These are phyloP conservation scores for Lepidothrix coronata DNA, from an alignment of 2,113 vertebrate genomes.

Conservation along the genomic window DNA sequence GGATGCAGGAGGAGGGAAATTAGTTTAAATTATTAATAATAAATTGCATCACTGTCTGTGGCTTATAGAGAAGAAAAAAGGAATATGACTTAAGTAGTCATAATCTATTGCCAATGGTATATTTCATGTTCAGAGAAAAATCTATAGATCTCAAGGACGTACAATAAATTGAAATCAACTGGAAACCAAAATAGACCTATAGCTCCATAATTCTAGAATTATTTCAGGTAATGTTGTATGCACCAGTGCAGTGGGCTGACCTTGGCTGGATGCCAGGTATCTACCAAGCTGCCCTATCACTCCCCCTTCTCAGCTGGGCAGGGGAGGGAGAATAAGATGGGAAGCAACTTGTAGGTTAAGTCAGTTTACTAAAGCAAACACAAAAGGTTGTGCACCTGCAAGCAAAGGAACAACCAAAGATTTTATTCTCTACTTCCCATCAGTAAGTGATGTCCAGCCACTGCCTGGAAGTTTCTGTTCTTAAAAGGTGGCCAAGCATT, in stretches of 20 bases:
- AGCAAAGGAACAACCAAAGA: background rate
- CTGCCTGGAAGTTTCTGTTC: background rate
- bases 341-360: background rate
- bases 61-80: background rate
- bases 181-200: background rate
- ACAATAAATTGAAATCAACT: background rate
- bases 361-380: background rate
- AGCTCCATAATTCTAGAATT: background rate
- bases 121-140: background rate
- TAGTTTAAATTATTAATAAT: slow-evolving; percentile 16
- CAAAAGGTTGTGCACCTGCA: fast-evolving
- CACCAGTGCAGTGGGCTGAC: background rate
- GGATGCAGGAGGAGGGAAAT: background rate
- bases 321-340: background rate
- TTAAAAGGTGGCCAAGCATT: background rate
- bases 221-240: background rate
- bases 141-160: background rate
- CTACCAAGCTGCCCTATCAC: background rate
- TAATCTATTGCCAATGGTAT: background rate
- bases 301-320: background rate
- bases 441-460: background rate
- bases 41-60: background rate
- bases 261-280: background rate
- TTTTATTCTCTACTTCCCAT: background rate
- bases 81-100: background rate